Percentiles rank a stretch among this genome's conserved stretches.
phyloP scores from a whole-genome alignment of 2,797 vertebrate genomes.

The Chanos chanos region DNA sequence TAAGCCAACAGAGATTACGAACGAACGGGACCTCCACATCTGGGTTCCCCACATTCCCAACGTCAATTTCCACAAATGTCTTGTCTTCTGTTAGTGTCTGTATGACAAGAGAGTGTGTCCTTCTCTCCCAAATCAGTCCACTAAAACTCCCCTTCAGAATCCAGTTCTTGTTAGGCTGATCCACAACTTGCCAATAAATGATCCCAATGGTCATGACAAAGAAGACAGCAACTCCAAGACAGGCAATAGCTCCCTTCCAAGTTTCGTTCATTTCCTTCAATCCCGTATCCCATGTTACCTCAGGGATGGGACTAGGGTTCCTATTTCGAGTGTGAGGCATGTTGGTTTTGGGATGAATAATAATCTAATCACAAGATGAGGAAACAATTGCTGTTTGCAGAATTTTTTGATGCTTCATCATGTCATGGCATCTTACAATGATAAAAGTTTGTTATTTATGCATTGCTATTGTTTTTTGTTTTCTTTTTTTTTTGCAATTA shows the following conservation, averaged over 20 bases:
- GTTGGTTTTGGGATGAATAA: conserved; percentile 56
- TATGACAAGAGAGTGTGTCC: conserved; percentile 78
- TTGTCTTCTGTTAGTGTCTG: conserved; percentile 78
- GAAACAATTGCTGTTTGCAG: conserved; percentile 56
- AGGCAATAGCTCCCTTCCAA: conserved; percentile 88
- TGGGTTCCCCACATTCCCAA: conserved; percentile 74
- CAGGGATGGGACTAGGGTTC: conserved; percentile 78
- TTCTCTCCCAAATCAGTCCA: conserved; percentile 87
- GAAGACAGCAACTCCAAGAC: conserved; percentile 86
- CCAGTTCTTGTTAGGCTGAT: conserved; percentile 90
- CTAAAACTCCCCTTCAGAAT: conserved; percentile 81
- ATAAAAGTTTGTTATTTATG: conserved; percentile 7
- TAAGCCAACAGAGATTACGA: conserved; percentile 85
- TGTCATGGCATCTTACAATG: conserved; percentile 49
- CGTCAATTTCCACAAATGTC: conserved; percentile 75
- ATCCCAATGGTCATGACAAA: conserved; percentile 93
- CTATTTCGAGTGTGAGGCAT: conserved; percentile 82
- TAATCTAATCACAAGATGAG: conserved; percentile 54
- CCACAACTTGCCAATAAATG: conserved; percentile 94
- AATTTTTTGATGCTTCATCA: conserved; percentile 60
- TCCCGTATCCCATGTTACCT: conserved; percentile 80
- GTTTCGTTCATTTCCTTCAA: conserved; percentile 91
- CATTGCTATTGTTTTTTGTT: too few relatives aligned
- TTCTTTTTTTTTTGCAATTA: too few relatives aligned
- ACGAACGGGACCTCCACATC: conserved; percentile 80